Conservation (phyloP, 1,140 invertebrate species). For the Sitophilus oryzae region DNA sequence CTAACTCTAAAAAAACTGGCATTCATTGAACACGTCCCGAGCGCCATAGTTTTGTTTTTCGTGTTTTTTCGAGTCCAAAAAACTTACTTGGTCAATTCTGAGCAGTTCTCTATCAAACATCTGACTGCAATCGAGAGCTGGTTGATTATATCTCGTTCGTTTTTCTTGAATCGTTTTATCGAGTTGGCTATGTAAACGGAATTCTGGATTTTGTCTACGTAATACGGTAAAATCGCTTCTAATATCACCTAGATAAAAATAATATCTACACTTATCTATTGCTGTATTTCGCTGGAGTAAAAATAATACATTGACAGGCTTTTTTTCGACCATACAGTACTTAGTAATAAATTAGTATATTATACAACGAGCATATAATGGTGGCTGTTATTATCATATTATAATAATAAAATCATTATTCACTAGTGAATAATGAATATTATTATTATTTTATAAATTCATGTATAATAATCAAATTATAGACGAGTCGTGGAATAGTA, state of each 20-base stretch:
- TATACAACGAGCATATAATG: too few relatives aligned
- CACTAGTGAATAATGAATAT: too few relatives aligned
- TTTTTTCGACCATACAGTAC: too few relatives aligned
- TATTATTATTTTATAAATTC: conserved; percentile 1
- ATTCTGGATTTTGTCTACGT: conserved; percentile 87
- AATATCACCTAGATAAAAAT: conserved; percentile 71
- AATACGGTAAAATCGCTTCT: conserved; percentile 93
- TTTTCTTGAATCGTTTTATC: conserved; percentile 75
- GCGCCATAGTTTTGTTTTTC: conserved; percentile 8
- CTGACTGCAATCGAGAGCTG: conserved; percentile 91
- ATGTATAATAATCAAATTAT: too few relatives aligned
- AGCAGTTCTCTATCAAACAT: conserved; percentile 93
- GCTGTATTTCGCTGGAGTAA: too few relatives aligned
- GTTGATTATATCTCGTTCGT: conserved; percentile 90
- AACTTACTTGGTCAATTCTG: conserved; percentile 85
- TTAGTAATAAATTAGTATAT: too few relatives aligned
- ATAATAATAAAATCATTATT: too few relatives aligned
- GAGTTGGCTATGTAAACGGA: conserved; percentile 57
- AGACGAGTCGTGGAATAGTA: too few relatives aligned
- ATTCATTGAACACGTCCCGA: conserved; percentile 23
- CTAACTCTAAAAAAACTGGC: conserved; percentile 10
- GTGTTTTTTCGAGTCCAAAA: too few relatives aligned
- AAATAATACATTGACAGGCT: too few relatives aligned
- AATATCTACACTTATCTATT: too few relatives aligned
- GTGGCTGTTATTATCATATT: too few relatives aligned